Conservation (phyloP, 2,888 invertebrate species). For the Yponomeuta evonymella region DNA sequence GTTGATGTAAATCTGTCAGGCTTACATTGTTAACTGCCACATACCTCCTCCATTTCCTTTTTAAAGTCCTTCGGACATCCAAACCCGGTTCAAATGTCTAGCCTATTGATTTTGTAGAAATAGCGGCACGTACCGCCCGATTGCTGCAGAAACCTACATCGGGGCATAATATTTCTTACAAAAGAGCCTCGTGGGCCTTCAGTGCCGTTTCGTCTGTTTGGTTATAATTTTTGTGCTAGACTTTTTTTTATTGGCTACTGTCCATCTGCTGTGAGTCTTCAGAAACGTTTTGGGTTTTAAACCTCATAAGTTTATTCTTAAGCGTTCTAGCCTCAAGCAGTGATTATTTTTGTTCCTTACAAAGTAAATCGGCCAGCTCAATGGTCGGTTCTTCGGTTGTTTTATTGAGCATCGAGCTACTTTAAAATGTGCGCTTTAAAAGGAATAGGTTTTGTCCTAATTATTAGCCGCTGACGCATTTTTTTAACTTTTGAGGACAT, state of each 20-base stretch:
- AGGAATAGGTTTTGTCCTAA: too few species aligned
- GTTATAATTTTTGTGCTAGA: not conserved
- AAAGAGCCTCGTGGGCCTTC: not conserved
- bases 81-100: constrained; percentile 35
- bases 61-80: not conserved
- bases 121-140: constrained; percentile 32
- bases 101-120: constrained; percentile 55
- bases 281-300: too few species aligned
- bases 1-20: too few species aligned
- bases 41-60: not conserved
- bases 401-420: too few species aligned
- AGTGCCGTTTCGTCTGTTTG: not conserved
- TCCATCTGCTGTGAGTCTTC: not conserved
- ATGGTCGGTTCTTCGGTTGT: too few species aligned
- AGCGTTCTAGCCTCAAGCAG: too few species aligned
- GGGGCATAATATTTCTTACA: not conserved
- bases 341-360: too few species aligned
- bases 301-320: too few species aligned
- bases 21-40: not conserved
- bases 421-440: too few species aligned
- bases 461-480: too few species aligned
- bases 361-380: too few species aligned
- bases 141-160: not conserved
- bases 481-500: too few species aligned
- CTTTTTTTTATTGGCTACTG: not conserved